These are phyloP conservation scores for Micromussa lordhowensis DNA, from an alignment of 92 coral and sea anemone species.

Conservation along the genomic window DNA sequence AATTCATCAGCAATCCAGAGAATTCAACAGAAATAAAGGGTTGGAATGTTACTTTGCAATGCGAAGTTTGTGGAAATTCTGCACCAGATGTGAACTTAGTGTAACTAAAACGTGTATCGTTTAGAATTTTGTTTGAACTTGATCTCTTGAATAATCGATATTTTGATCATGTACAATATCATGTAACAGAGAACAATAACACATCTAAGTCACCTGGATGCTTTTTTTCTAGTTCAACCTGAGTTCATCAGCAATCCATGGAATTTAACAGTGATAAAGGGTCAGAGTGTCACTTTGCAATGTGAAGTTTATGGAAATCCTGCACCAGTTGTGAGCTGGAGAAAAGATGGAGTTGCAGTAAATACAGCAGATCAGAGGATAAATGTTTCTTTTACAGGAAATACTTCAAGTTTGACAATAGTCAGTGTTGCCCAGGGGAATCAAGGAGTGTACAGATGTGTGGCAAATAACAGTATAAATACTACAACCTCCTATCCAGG, in stretches of 20 bases:
- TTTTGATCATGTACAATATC: no score
- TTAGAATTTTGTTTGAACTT: no score
- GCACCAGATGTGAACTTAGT: not conserved
- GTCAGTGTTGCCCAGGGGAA: slow-evolving; percentile 13
- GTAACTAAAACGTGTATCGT: no score
- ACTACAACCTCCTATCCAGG: not conserved
- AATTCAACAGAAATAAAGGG: not conserved
- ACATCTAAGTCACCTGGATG: not conserved
- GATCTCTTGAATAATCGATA: no score
- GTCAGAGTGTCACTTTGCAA: not conserved
- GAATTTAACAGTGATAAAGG: not conserved
- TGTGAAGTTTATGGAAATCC: not conserved
- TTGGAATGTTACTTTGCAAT: not conserved
- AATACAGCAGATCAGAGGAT: not conserved
- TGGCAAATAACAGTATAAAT: not conserved
- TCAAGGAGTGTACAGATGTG: slow-evolving; percentile 40
- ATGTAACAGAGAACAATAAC: no score
- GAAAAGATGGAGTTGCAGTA: not conserved
- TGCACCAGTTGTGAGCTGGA: not conserved
- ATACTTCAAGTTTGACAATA: not conserved
- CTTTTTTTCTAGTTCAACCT: not conserved
- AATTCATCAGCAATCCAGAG: not conserved
- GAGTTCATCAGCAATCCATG: not conserved
- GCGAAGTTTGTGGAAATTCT: not conserved
- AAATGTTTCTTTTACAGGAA: no score